Conservation (phyloP, 2,113 vertebrate species). For the Sminthopsis crassicaudata region DNA sequence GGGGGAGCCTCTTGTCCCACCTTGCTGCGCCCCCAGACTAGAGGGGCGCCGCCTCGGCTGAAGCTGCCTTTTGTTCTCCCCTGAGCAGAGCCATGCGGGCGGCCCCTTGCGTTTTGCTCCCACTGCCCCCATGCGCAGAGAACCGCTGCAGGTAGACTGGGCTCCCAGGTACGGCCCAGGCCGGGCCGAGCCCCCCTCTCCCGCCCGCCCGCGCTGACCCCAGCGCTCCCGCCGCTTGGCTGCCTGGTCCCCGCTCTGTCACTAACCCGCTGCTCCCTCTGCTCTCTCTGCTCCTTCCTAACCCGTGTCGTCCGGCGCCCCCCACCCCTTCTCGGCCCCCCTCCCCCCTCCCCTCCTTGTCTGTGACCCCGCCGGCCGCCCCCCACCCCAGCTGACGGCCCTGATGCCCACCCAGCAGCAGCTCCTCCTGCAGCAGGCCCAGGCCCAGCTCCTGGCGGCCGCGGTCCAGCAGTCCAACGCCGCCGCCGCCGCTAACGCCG, state of each 20-base stretch:
- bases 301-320: background rate
- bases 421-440: slow-evolving; percentile 92
- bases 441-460: slow-evolving; percentile 91
- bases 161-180: background rate
- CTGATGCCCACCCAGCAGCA: slow-evolving; percentile 94
- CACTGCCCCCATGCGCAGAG: too few relatives aligned
- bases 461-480: slow-evolving; percentile 82
- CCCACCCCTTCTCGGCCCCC: too few relatives aligned
- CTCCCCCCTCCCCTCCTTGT: background rate
- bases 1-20: background rate
- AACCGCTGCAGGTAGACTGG: slow-evolving; percentile 22
- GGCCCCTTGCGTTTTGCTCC: too few relatives aligned
- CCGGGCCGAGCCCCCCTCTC: background rate
- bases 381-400: slow-evolving; percentile 87
- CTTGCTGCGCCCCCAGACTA: too few relatives aligned
- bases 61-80: background rate
- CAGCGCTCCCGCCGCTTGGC: background rate
- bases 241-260: slow-evolving; percentile 16
- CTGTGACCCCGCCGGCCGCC: background rate
- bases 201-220: background rate
- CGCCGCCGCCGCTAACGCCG: slow-evolving; percentile 84
- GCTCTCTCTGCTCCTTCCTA: slow-evolving; percentile 53
- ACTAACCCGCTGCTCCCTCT: slow-evolving; percentile 64
- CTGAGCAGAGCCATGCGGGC: background rate
- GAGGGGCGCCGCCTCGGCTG: background rate